phyloP scores from a whole-genome alignment of 2,888 invertebrate species.

The Sarcophaga caerulescens region DNA sequence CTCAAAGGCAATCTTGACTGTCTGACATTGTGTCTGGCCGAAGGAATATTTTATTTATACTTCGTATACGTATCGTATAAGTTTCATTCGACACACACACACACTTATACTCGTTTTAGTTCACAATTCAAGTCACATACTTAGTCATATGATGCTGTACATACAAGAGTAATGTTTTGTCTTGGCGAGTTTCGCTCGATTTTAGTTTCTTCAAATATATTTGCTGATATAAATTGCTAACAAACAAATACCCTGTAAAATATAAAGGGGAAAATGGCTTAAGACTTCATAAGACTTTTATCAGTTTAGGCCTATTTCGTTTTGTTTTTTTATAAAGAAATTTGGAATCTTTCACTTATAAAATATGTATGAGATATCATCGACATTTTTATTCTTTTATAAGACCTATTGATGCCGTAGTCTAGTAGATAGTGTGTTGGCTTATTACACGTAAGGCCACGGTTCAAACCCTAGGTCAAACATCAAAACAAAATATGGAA shows the following conservation, averaged over 20 bases:
- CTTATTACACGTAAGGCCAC: no score
- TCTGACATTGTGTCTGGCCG: slow-evolving; percentile 65
- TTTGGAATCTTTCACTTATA: background rate
- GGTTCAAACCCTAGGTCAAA: no score
- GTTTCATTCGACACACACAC: background rate
- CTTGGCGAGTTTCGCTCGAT: slow-evolving; percentile 27
- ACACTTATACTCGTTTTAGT: background rate
- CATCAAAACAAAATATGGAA: no score
- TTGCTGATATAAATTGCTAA: slow-evolving; percentile 36
- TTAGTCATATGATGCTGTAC: background rate
- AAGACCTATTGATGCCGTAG: no score
- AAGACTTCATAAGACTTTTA: background rate
- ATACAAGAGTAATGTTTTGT: background rate
- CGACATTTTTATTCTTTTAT: no score
- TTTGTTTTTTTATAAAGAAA: background rate
- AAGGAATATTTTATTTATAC: slow-evolving; percentile 36
- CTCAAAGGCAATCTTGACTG: slow-evolving; percentile 47
- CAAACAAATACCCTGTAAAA: slow-evolving; percentile 2
- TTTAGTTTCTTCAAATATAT: slow-evolving; percentile 32
- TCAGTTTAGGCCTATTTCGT: no score
- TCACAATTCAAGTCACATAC: background rate
- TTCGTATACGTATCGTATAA: slow-evolving; percentile 11
- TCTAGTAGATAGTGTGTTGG: no score
- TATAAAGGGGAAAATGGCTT: background rate
- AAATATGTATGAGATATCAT: no score